Conservation (phyloP, 37 sponge, comb jelly and placozoan genomes). For the Geodia barretti region DNA sequence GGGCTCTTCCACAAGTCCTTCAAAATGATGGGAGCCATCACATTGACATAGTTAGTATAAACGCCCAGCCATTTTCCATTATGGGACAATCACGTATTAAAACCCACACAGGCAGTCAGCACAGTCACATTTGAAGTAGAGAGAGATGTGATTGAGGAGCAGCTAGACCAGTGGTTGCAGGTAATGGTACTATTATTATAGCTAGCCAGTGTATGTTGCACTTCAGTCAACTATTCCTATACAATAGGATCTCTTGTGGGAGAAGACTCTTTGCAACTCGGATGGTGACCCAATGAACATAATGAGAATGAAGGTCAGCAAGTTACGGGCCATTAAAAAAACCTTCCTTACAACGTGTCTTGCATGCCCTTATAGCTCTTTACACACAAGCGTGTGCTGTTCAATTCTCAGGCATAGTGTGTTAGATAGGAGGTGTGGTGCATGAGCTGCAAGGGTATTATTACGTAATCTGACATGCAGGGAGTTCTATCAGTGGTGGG, state of each 20-base stretch:
- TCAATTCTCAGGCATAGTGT: no score
- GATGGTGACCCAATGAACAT: conserved; percentile 53
- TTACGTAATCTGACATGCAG: conserved; percentile 33
- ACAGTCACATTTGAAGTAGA: conserved; percentile 72
- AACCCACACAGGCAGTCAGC: conserved; percentile 33
- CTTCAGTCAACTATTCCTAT: not conserved
- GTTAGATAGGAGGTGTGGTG: no score
- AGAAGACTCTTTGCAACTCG: conserved; percentile 45
- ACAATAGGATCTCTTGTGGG: conserved; percentile 74
- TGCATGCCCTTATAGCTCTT: no score
- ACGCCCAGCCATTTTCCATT: not conserved
- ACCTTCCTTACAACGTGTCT: no score
- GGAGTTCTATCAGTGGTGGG: conserved; percentile 59
- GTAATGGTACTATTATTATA: conserved; percentile 14
- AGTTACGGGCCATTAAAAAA: no score
- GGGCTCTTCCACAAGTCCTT: not conserved
- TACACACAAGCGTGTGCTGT: no score
- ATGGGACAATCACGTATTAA: no score
- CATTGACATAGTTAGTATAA: conserved; percentile 15
- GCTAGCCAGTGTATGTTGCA: not conserved
- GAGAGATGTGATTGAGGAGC: conserved; percentile 37
- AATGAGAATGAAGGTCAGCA: conserved; percentile 81
- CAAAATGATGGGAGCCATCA: conserved; percentile 13
- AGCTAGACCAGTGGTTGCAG: conserved; percentile 69
- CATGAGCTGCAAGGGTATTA: no score